Evolutionary conservation across 2,797 vertebrate genomes (phyloP), one percentile per base, ranked within the genome.

Genomic region (Argyrosomus regius): DNA sequence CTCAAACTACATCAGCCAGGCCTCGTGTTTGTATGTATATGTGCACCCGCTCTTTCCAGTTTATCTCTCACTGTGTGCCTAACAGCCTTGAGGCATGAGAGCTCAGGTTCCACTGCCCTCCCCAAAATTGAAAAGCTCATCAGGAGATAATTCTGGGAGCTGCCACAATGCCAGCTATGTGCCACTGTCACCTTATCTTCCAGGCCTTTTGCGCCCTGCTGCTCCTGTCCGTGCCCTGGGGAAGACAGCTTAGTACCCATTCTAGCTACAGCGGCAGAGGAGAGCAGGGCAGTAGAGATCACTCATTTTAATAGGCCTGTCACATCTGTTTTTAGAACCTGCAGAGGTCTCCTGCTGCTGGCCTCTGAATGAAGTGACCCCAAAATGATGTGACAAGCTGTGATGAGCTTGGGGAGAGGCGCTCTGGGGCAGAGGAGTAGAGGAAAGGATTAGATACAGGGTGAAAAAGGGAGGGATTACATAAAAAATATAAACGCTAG

Each of bases 251-350:
- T 93, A 91, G 92, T 88, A 76, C 82, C 77, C 93, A 87, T 92
- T 88, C 86, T 82, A 85, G 90, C 84, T 81, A 35, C 76, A 76
- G 88, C 69, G 24, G 87, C 77, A 84, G 83, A 87, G 87, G 85
- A 80, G 82, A 85, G 81, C 81, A 49, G 85, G 92, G 84, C 84
- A 83, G 86, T 67, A 62, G 90, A 93, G 93, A 93, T 95, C 95
- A 94, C 94, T 96, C 95, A 96, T 95, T 95, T 95, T 95, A 92
- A 82, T 95, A 94, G 88, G 93, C 92, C 92, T 92, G 93, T 94
- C 93, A 95, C 93, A 90, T 90, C 95, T 95, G 93, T 95, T 93
- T 96, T 96, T 93, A 92, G 92, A 92, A 92, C 93, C 93, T 82
- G 89, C 77, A 80, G 91, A 88, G 82, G 86, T 90, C 87, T 90